A percentile compares a stretch with the other conserved stretches of the same genome.
Conservation (phyloP, 2,797 vertebrate genomes). For the Hephaestus fuliginosus region DNA sequence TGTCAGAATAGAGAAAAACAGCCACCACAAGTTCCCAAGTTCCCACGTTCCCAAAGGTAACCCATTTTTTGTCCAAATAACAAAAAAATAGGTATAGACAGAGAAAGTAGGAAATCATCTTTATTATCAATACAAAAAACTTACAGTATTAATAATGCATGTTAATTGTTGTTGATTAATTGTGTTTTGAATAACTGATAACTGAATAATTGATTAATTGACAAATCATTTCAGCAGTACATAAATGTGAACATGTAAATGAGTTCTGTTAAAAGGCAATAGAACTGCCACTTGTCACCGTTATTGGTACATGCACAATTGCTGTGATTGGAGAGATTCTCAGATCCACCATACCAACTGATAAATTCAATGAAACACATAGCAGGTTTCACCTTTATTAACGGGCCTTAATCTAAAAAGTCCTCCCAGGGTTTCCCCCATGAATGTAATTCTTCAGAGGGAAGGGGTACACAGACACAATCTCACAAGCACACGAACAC, state of each 20-base stretch:
- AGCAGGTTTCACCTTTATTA: background rate
- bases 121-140: background rate
- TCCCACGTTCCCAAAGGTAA: too few species aligned
- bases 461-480: constrained; percentile 19
- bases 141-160: background rate
- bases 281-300: too few species aligned
- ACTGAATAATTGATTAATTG: background rate
- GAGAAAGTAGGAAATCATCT: background rate
- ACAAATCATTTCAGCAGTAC: background rate
- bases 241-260: background rate
- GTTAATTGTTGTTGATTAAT: background rate
- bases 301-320: background rate
- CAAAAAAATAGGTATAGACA: background rate
- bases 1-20: background rate
- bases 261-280: background rate
- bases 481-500: constrained; percentile 25
- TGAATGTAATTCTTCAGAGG: constrained; percentile 11
- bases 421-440: background rate
- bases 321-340: background rate
- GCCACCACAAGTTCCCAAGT: background rate
- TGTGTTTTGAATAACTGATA: background rate
- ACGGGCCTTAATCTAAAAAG: constrained; percentile 19
- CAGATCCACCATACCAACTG: background rate
- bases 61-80: background rate
- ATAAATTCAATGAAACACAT: background rate